Percentiles rank a stretch among this genome's conserved stretches.
Evolutionary conservation across 2,797 vertebrate species (phyloP).

Genomic region (Scyliorhinus canicula): DNA sequence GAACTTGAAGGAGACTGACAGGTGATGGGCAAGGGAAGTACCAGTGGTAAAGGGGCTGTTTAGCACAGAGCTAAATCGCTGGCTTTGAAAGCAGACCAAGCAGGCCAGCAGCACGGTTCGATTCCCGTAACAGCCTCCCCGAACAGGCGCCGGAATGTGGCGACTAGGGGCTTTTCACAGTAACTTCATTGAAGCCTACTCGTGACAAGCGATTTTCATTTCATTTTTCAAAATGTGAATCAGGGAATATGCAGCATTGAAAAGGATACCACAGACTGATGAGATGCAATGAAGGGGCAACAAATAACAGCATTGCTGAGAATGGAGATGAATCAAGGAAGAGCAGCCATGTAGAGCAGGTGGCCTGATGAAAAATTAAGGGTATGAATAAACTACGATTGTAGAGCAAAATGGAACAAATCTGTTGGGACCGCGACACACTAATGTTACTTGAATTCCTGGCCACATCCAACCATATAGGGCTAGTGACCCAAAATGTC

Average conservation of each 20-base stretch:
- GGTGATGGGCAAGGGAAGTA: no score
- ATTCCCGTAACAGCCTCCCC: no score
- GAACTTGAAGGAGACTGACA: neutral
- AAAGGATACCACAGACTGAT: neutral
- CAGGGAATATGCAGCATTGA: neutral
- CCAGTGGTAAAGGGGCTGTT: no score
- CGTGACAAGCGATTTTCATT: no score
- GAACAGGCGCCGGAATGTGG: no score
- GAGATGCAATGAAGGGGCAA: neutral
- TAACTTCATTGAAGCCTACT: no score
- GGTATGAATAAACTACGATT: neutral
- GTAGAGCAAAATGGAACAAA: neutral
- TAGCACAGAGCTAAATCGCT: no score
- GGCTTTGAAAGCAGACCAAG: no score
- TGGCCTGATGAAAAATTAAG: neutral
- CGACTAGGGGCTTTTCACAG: no score
- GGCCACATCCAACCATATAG: no score
- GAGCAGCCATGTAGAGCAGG: neutral
- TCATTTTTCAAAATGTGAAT: no score
- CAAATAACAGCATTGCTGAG: neutral
- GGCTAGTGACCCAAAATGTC: neutral
- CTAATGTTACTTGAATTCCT: neutral
- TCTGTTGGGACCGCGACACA: neutral
- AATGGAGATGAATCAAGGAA: neutral
- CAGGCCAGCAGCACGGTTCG: no score